A percentile compares a stretch with the other conserved stretches of the same genome.
Evolutionary conservation across 2,888 invertebrate genomes (phyloP).

Genomic region (Drosophila neonasuta): DNA sequence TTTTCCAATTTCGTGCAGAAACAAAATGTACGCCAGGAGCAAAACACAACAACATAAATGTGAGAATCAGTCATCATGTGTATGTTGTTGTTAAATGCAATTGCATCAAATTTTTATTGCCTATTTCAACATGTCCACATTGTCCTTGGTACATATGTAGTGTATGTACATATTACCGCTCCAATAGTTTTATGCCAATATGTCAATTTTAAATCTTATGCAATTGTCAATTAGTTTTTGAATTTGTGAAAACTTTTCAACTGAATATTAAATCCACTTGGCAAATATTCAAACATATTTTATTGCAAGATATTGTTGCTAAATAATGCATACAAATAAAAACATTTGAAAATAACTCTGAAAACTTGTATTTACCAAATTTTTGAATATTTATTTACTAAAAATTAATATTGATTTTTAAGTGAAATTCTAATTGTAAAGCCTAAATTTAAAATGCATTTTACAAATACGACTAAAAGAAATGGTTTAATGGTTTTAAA

Average conservation of each 20-base stretch:
- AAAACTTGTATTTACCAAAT: background rate
- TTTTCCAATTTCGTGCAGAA: slow-evolving; percentile 31
- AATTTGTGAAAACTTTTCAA: slow-evolving; percentile 4
- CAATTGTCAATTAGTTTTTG: slow-evolving; percentile 4
- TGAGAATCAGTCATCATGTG: slow-evolving; percentile 52
- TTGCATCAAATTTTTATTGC: slow-evolving; percentile 20
- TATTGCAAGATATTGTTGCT: background rate
- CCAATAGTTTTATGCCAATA: background rate
- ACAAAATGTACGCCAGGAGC: slow-evolving; percentile 37
- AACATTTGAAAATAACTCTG: background rate
- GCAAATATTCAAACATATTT: background rate
- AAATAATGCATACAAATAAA: background rate
- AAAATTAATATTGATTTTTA: background rate
- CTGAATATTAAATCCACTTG: slow-evolving; percentile 1
- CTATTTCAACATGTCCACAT: background rate
- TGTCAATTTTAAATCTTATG: slow-evolving; percentile 3
- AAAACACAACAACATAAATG: slow-evolving; percentile 13
- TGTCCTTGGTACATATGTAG: background rate
- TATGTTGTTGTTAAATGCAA: slow-evolving; percentile 20
- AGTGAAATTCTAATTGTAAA: background rate
- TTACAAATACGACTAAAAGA: background rate
- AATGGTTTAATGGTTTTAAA: background rate
- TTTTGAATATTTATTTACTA: background rate
- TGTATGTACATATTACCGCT: background rate
- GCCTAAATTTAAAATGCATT: background rate